Evolutionary conservation across 2,888 invertebrate genomes (phyloP).

Genomic region (Lepidonotus clava): DNA sequence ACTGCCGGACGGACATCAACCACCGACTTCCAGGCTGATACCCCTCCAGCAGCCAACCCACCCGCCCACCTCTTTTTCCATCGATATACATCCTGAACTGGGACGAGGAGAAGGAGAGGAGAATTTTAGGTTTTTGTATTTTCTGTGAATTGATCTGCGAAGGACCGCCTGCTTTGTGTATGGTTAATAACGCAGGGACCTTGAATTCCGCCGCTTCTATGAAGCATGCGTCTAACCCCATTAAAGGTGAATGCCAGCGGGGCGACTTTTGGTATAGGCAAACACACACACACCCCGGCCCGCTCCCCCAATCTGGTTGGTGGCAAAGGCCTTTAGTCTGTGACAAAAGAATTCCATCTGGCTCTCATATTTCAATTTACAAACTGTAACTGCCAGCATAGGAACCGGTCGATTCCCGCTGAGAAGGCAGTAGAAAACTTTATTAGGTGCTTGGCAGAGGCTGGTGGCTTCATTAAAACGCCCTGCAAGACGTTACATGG

Average conservation of each 20-base stretch:
- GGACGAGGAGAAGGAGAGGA: background rate
- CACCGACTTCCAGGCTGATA: too few species aligned
- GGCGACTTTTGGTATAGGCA: background rate
- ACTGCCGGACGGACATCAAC: too few species aligned
- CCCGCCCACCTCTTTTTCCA: background rate
- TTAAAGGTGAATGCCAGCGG: background rate
- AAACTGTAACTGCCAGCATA: background rate
- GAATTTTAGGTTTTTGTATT: background rate
- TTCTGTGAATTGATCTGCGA: background rate
- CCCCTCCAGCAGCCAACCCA: background rate
- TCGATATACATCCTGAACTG: background rate
- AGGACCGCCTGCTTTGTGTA: background rate
- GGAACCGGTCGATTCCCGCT: background rate
- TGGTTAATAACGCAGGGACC: background rate
- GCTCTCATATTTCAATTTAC: slow-evolving; percentile 12
- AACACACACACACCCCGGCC: background rate
- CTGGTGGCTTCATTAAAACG: too few species aligned
- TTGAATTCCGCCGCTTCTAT: background rate
- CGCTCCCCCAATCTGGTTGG: too few species aligned
- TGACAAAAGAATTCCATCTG: background rate
- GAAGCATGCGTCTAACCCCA: background rate
- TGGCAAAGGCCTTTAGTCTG: too few species aligned
- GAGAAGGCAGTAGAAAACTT: background rate
- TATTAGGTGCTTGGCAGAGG: too few species aligned
- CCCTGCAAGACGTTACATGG: too few species aligned